Conservation (phyloP, 53 echinoderm and acorn worm genomes). For the Actinopyga echinites region DNA sequence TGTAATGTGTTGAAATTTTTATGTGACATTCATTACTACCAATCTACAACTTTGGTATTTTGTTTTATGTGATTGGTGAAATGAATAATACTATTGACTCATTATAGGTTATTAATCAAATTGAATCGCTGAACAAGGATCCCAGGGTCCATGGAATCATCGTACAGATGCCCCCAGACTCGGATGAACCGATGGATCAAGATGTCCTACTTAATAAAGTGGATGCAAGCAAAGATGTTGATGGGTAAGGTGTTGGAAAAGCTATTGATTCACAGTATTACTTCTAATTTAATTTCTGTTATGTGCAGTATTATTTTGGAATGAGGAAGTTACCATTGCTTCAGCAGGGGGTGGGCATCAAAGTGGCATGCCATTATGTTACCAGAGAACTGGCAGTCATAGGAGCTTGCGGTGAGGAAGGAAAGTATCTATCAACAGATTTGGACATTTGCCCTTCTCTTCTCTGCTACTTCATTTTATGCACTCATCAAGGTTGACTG, state of each 20-base stretch:
- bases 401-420: too few species aligned
- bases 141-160: constrained; percentile 89
- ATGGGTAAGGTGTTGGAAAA: constrained; percentile 66
- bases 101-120: constrained; percentile 71
- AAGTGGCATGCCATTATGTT: too few species aligned
- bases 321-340: too few species aligned
- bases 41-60: not conserved
- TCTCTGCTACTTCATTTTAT: too few species aligned
- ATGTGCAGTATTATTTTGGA: too few species aligned
- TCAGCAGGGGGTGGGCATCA: too few species aligned
- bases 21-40: not conserved
- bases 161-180: constrained; percentile 96
- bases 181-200: constrained; percentile 87
- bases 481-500: too few species aligned
- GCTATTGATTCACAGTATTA: too few species aligned
- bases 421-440: too few species aligned
- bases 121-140: constrained; percentile 83
- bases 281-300: too few species aligned
- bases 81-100: not conserved
- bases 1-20: not conserved
- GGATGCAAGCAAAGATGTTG: constrained; percentile 85
- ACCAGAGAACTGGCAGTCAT: too few species aligned
- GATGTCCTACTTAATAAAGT: constrained; percentile 85
- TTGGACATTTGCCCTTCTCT: too few species aligned
- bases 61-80: not conserved